Base-by-base conservation (phyloP, 2,113 vertebrate genomes). In the Tichodroma muraria region DNA sequence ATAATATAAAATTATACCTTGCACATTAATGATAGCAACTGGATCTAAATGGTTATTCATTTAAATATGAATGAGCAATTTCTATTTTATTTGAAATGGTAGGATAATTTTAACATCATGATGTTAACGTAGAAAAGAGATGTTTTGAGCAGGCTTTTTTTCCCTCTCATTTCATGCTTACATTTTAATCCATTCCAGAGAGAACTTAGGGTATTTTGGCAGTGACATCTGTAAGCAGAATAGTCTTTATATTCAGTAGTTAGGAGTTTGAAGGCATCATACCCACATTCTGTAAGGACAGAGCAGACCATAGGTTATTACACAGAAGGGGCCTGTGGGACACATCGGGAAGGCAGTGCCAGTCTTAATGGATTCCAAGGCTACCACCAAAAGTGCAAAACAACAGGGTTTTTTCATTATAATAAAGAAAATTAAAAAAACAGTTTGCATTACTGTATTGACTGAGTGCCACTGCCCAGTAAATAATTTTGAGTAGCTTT, bases 1-100 rank as follows among this genome's bases (percentile, higher is more conserved):
- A 98, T 98, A 97, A 98, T 97, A 96, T 98, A 97, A 97, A 98
- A 98, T 98, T 98, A 98, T 97, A 98, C 97, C 97, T 98, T 97
- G 82, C 73, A 91, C 93, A 97, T 97, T 95, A 95, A 96, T 91
- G 96, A 97, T 97, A 96, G 96, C 96, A 91, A 91, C 86, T 96
- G 93, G 89, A 97, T 96, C 96, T 96, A 94, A 98, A 97, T 98
- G 96, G 95, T 92, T 96, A 97, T 96, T 97, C 97, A 98, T 98
- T 98, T 98, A 97, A 98, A 98, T 98, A 96, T 97, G 96, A 98
- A 98, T 98, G 96, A 96, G 83, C 96, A 83, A 89, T 96, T 97
- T 95, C 95, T 91, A 59, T 95, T 97, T 97, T 90, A 90, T 92
- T 94, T 96, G 25, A 96, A 97, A 96, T 79, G 64, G 93, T 90